Conservation (phyloP, 1,140 invertebrate genomes). For the Dendrolimus kikuchii region DNA sequence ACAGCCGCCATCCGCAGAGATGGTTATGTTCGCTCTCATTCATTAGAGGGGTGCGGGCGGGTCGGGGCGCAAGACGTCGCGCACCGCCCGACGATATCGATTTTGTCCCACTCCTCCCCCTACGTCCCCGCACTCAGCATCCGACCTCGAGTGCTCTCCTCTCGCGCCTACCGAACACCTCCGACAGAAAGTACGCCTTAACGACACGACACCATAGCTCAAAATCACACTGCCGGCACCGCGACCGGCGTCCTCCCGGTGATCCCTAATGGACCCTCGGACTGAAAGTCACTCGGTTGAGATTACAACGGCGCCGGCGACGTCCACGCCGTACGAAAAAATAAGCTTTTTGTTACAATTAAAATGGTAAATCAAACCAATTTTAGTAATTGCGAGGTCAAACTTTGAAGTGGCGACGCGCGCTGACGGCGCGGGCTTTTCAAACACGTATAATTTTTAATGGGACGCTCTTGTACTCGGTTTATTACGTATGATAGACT, state of each 20-base stretch:
- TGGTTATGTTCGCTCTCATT: conserved; percentile 68
- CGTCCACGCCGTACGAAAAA: conserved; percentile 55
- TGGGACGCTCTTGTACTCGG: conserved; percentile 27
- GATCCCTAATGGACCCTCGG: conserved; percentile 59
- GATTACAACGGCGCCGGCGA: conserved; percentile 53
- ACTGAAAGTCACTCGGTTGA: conserved; percentile 67
- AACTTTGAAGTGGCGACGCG: conserved; percentile 60
- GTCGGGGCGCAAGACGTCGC: conserved; percentile 56
- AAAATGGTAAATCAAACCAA: conserved; percentile 72
- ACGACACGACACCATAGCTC: conserved; percentile 61
- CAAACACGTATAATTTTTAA: conserved; percentile 59
- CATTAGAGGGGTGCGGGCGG: conserved; percentile 52
- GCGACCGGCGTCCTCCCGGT: conserved; percentile 28
- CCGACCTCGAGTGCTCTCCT: conserved; percentile 68
- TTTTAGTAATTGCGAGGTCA: conserved; percentile 71
- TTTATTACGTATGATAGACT: conserved; percentile 8
- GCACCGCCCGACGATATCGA: conserved; percentile 66
- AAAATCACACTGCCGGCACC: conserved; percentile 46
- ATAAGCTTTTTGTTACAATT: conserved; percentile 71
- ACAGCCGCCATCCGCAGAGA: conserved; percentile 62
- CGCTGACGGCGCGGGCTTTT: conserved; percentile 39
- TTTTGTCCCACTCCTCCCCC: conserved; percentile 63
- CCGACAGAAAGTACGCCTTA: conserved; percentile 66
- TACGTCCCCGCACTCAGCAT: conserved; percentile 59
- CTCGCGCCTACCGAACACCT: conserved; percentile 59